phyloP scores from a whole-genome alignment of 2,888 invertebrate species.

The Cenopis cana region DNA sequence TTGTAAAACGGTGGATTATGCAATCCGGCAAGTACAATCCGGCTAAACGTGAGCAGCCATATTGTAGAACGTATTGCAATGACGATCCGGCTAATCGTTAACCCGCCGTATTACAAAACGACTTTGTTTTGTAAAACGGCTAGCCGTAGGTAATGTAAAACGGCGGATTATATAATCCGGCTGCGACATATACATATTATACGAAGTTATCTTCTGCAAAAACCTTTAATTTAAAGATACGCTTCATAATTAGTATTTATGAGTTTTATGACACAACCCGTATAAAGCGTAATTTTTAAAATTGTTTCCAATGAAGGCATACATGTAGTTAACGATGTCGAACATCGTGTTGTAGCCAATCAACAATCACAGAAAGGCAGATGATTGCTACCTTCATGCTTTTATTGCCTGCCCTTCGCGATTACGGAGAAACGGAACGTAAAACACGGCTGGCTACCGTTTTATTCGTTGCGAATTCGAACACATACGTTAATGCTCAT shows the following conservation, averaged over 20 bases:
- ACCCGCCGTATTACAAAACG: too few relatives aligned
- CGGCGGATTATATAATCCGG: too few relatives aligned
- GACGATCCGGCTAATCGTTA: too few relatives aligned
- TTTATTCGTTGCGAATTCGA: not conserved
- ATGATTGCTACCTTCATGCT: conserved; percentile 34
- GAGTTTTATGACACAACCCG: not conserved
- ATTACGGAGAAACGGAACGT: conserved; percentile 24
- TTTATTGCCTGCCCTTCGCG: conserved; percentile 24
- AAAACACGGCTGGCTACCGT: conserved; percentile 19
- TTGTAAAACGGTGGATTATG: too few relatives aligned
- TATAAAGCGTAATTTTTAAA: conserved; percentile 14
- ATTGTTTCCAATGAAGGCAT: conserved; percentile 14
- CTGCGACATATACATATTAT: too few relatives aligned
- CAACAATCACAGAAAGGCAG: conserved; percentile 21
- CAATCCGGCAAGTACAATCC: too few relatives aligned
- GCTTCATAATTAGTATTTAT: not conserved
- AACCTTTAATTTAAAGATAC: not conserved
- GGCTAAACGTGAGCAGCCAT: too few relatives aligned
- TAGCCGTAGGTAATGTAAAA: too few relatives aligned
- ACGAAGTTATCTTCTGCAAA: too few relatives aligned
- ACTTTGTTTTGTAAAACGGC: too few relatives aligned
- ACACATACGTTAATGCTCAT: not conserved
- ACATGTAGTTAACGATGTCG: not conserved
- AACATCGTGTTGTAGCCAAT: conserved; percentile 14
- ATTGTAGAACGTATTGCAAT: too few relatives aligned